Evolutionary conservation across 1,140 invertebrate genomes (phyloP), one percentile per base, ranked within the genome.

Genomic region (Papilio dardanus): DNA sequence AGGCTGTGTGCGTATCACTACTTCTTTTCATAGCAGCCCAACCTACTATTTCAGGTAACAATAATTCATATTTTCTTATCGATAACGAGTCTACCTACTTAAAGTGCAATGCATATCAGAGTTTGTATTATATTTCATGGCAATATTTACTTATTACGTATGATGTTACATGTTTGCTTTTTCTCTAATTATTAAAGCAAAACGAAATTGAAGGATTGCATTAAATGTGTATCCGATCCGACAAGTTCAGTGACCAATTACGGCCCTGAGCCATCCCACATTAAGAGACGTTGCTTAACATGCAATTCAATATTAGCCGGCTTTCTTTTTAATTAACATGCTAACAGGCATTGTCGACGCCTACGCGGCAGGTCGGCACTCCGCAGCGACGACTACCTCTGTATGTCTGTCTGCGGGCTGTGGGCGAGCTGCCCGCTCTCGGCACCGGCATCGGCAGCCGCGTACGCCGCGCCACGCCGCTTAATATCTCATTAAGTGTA

Each of bases 291-390:
- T 73, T 73, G 46, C 46, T 40, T 42, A 78, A 78, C 79, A 82
- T 83, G 33, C 33, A 35, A 87, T 88, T 86, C 82, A 88, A 86
- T 85, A 88, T 89, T 88, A 86, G 79, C 74, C 76, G 79, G 81
- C 89, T 92, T 90, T 90, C 89, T 88, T 91, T 86, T 89, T 90
- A 92, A 92, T 92, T 92, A 92, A 88, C 87, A 91, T 90, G 88
- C 87, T 88, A 87, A 89, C 81, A 85, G 81, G 82, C 88, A 90
- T 89, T 89, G 90, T 92, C 82, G 84, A 86, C 82, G 86, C 90
- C 88, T 88, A 90, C 88, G 54, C 77, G 80, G 77, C 83, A 79
- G 68, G 74, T 77, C 79, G 80, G 77, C 79, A n/a, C n/a, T 81
- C 78, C 78, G 78, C 62, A 75, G 77, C 76, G 83, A 83, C 82